Evolutionary conservation across 2,797 vertebrate species (phyloP).

Genomic region (Helarctos malayanus): DNA sequence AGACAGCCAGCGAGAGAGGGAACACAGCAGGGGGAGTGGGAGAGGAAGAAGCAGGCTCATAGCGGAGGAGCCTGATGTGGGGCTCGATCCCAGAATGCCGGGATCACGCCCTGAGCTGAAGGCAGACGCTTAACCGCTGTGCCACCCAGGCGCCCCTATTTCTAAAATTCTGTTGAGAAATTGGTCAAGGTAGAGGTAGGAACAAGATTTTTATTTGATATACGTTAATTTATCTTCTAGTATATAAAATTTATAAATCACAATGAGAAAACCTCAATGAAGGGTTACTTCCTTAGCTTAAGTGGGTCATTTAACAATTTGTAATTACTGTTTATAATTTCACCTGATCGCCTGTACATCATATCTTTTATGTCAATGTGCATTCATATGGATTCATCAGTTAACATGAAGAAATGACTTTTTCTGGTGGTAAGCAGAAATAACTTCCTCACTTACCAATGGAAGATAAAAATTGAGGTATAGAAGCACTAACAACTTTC

Average conservation of each 20-base stretch:
- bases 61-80: too few relatives aligned
- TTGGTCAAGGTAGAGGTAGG: not conserved
- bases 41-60: too few relatives aligned
- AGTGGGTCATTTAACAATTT: not conserved
- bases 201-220: not conserved
- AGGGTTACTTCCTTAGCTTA: not conserved
- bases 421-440: not conserved
- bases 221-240: not conserved
- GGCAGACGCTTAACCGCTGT: too few relatives aligned
- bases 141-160: too few relatives aligned
- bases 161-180: not conserved
- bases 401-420: not conserved
- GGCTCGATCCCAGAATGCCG: too few relatives aligned
- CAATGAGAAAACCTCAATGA: not conserved
- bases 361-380: not conserved
- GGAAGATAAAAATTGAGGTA: not conserved
- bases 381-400: not conserved
- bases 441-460: not conserved
- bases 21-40: too few relatives aligned
- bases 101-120: too few relatives aligned
- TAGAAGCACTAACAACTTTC: not conserved
- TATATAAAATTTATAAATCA: not conserved
- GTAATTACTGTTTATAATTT: not conserved
- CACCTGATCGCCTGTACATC: not conserved
- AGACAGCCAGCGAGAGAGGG: too few relatives aligned